Evolutionary conservation across 1,140 invertebrate species (phyloP).

Genomic region (Latrodectus geometricus): DNA sequence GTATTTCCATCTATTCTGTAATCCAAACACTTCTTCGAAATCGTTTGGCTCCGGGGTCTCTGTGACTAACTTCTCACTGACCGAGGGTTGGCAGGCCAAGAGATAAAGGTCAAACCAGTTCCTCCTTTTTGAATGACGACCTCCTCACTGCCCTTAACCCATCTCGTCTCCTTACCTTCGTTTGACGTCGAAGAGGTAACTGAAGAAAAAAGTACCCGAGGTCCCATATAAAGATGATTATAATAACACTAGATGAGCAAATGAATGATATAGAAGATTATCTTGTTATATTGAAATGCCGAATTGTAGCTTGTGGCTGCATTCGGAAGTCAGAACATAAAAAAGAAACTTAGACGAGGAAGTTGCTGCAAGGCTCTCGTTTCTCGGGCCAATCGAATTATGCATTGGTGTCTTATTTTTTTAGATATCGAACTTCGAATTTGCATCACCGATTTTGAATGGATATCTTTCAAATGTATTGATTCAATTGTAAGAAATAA

Average conservation of each 20-base stretch:
- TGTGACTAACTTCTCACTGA: slow-evolving; percentile 8
- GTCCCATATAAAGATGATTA: background rate
- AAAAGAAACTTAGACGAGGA: background rate
- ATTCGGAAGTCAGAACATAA: background rate
- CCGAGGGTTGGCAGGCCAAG: slow-evolving; percentile 33
- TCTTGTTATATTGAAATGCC: background rate
- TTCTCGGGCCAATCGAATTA: background rate
- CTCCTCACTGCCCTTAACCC: slow-evolving; percentile 18
- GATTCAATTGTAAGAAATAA: too few relatives aligned
- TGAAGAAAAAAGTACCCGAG: background rate
- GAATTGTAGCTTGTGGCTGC: background rate
- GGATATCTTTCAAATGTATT: too few relatives aligned
- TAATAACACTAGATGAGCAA: background rate
- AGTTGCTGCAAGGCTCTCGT: background rate
- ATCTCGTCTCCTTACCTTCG: background rate
- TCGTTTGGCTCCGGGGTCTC: slow-evolving; percentile 8
- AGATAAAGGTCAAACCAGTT: slow-evolving; percentile 52
- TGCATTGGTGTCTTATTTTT: too few relatives aligned
- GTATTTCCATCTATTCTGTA: background rate
- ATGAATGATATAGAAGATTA: background rate
- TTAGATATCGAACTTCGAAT: too few relatives aligned
- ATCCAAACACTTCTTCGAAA: slow-evolving; percentile 12
- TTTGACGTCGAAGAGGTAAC: background rate
- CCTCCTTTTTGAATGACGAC: background rate
- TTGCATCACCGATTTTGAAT: too few relatives aligned